Base-by-base conservation (phyloP, 2,888 invertebrate species). In the Phyllotreta striolata region DNA sequence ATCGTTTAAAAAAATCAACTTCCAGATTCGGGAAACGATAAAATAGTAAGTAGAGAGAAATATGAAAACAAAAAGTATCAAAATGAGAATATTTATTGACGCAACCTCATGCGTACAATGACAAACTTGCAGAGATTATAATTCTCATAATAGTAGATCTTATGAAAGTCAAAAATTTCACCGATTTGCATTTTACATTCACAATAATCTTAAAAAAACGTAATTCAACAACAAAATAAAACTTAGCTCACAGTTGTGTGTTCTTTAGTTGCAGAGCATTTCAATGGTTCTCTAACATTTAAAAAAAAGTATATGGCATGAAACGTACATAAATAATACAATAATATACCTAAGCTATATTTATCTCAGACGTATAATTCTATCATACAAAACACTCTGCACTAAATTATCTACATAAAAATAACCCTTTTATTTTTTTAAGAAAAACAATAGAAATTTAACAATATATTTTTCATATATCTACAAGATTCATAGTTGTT, bases 401-500 rank as follows among this genome's bases (percentile, higher is more conserved):
- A 66, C 70, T 66, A 73, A 70, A 66, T 62, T 64, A 63, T 67
- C 69, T 70, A 72, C 68, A 70, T 68, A 71, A 71, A 67, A 70
- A 67, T 70, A 72, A 71, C 67, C 68, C 72, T 69, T 67, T 68
- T 24, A 24, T 24, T 68, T 39, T n/a, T 49, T 61, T 49, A 69
- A 65, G 58, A 66, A 70, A 69, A 77, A 76, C 75, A 76, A 77
- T 74, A 73, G 76, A 79, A 78, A 77, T 79, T 79, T 80, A 80
- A 80, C 80, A 80, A 80, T 79, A 80, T 80, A 79, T 78, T 78
- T 78, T 73, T 78, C 75, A 77, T 78, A 77, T 79, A 80, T 80
- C 80, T 79, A 80, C 79, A 80, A 79, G 78, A 77, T 78, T 77
- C 72, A 77, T 75, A 78, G 76, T 74, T 47, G 47, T 78, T 77